phyloP scores from a whole-genome alignment of 92 coral and sea anemone species.

The Zoanthus sociatus region DNA sequence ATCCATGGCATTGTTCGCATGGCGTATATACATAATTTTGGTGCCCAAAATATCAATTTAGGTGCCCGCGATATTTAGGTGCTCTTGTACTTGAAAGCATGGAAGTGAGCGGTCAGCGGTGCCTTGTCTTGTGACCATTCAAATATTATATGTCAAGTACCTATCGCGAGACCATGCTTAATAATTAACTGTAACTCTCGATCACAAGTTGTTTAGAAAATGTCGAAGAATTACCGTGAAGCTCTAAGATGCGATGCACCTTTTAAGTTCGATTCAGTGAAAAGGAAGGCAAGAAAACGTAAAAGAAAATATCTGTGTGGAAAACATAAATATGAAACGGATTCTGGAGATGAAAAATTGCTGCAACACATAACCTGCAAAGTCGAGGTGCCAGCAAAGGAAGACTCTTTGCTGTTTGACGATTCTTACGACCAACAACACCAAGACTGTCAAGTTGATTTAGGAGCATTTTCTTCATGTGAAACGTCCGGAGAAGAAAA shows the following conservation, averaged over 20 bases:
- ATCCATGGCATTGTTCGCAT: too few species aligned
- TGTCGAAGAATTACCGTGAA: neutral
- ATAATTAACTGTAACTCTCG: neutral
- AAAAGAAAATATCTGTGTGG: neutral
- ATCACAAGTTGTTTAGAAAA: neutral
- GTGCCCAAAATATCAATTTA: too few species aligned
- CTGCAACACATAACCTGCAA: neutral
- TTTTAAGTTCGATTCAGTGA: neutral
- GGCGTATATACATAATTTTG: too few species aligned
- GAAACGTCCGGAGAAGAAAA: neutral
- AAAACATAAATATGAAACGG: neutral
- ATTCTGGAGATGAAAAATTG: neutral
- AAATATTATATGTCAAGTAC: too few species aligned
- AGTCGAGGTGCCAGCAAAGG: neutral
- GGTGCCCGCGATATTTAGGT: too few species aligned
- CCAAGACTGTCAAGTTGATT: neutral
- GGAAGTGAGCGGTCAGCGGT: too few species aligned
- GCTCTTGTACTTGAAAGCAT: too few species aligned
- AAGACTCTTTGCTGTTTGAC: neutral
- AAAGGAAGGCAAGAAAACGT: neutral
- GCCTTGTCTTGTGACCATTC: too few species aligned
- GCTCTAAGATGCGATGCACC: neutral
- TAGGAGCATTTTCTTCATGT: neutral
- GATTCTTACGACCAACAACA: neutral
- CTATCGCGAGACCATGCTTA: too few species aligned